These are phyloP conservation scores for Stegophylla sp. DNA, from an alignment of 2,888 invertebrate genomes.

Conservation along the genomic window DNA sequence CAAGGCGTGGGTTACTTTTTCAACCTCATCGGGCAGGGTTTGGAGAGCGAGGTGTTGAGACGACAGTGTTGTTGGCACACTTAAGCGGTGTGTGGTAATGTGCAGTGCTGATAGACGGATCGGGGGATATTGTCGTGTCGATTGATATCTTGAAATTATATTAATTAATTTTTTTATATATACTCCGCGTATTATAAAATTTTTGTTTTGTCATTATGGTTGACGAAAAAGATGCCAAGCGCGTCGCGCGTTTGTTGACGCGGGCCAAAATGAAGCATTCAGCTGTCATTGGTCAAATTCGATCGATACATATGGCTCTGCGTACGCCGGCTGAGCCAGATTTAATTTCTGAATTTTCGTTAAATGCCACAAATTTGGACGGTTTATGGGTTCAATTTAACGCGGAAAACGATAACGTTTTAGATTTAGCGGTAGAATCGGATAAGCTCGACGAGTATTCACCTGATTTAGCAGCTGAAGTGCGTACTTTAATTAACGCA, in stretches of 20 bases:
- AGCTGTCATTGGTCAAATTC: not conserved
- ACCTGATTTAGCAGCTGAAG: not conserved
- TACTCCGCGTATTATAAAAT: no score
- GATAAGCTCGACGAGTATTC: not conserved
- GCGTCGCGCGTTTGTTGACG: not conserved
- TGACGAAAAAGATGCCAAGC: not conserved
- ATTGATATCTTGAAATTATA: no score
- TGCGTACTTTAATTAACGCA: not conserved
- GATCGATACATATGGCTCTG: not conserved
- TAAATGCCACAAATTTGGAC: not conserved
- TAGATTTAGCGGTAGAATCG: not conserved
- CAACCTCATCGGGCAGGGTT: not conserved
- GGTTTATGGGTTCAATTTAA: not conserved
- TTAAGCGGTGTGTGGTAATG: no score
- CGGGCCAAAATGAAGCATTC: not conserved
- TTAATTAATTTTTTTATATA: no score
- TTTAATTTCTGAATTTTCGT: not conserved
- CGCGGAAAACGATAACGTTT: not conserved
- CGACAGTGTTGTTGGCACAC: no score
- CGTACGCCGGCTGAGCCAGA: not conserved
- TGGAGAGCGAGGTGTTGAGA: not conserved
- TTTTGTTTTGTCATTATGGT: not conserved
- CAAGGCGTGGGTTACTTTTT: constrained; percentile 1
- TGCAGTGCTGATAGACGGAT: no score
- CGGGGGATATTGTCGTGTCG: no score